phyloP scores from a whole-genome alignment of 2,797 vertebrate genomes.

The Artibeus lituratus region DNA sequence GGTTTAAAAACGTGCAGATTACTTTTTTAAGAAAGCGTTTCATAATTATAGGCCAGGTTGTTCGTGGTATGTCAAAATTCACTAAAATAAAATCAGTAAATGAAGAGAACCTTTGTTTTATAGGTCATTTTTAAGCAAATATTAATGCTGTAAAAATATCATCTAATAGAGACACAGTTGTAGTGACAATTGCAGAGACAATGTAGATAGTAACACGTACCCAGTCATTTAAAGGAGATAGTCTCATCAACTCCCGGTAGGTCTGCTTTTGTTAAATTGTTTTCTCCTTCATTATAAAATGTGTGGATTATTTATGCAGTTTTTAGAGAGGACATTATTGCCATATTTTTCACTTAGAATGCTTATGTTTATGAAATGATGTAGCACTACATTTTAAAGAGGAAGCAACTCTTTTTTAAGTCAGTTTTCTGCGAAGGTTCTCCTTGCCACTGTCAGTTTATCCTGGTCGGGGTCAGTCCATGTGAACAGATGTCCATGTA shows the following conservation, averaged over 20 bases:
- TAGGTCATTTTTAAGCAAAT: background rate
- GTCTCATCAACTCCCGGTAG: background rate
- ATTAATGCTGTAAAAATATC: background rate
- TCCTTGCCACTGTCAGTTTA: background rate
- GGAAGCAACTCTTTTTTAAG: background rate
- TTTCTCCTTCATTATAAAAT: background rate
- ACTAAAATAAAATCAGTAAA: background rate
- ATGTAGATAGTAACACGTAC: background rate
- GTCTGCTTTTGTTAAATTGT: background rate
- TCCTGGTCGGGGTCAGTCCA: background rate
- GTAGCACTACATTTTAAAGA: background rate
- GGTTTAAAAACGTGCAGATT: background rate
- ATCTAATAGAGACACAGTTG: background rate
- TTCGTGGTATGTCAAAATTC: background rate
- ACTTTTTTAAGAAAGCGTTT: background rate
- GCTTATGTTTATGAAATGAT: background rate
- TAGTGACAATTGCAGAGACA: background rate
- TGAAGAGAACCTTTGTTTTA: background rate
- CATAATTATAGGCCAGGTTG: background rate
- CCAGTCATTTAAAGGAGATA: background rate
- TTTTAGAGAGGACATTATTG: background rate
- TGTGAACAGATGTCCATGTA: background rate
- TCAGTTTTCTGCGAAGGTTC: background rate
- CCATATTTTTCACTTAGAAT: background rate
- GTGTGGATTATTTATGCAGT: background rate